These are phyloP conservation scores for Pteria penguin DNA, from an alignment of 2,888 invertebrate species.

Conservation along the genomic window DNA sequence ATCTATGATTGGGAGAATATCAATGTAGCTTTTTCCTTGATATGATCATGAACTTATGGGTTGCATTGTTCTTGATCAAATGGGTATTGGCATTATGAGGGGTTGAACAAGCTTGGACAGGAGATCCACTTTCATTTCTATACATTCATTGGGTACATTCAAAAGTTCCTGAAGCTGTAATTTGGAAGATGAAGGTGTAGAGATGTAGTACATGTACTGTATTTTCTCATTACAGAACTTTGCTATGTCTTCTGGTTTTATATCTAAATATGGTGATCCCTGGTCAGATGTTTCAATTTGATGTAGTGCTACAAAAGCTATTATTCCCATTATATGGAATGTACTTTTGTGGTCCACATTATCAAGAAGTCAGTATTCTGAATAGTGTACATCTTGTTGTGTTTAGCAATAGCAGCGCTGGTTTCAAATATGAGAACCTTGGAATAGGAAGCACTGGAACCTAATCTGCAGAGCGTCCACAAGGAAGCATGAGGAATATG, in stretches of 20 bases:
- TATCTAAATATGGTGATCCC: not conserved
- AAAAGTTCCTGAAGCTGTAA: not conserved
- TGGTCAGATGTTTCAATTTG: not conserved
- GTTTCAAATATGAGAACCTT: constrained; percentile 55
- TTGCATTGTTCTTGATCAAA: not conserved
- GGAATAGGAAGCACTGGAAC: constrained; percentile 52
- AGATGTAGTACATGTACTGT: not conserved
- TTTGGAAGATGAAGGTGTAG: not conserved
- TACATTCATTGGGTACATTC: not conserved
- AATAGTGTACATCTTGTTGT: not conserved
- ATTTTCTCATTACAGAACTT: not conserved
- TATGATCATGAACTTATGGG: not conserved
- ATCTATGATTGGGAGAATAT: constrained; percentile 58
- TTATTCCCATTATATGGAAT: constrained; percentile 18
- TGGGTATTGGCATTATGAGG: not conserved
- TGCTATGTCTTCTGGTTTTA: not conserved
- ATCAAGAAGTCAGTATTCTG: not conserved
- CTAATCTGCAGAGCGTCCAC: constrained; percentile 51
- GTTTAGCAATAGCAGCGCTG: constrained; percentile 41
- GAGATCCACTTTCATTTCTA: not conserved
- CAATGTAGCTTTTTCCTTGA: constrained; percentile 2
- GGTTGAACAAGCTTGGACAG: not conserved
- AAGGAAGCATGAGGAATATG: constrained; percentile 49
- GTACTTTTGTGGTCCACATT: constrained; percentile 16
- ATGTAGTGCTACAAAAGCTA: not conserved